Percentiles rank a stretch among this genome's conserved stretches.
Conservation (phyloP, 2,888 invertebrate species). For the Nymphalis urticae region DNA sequence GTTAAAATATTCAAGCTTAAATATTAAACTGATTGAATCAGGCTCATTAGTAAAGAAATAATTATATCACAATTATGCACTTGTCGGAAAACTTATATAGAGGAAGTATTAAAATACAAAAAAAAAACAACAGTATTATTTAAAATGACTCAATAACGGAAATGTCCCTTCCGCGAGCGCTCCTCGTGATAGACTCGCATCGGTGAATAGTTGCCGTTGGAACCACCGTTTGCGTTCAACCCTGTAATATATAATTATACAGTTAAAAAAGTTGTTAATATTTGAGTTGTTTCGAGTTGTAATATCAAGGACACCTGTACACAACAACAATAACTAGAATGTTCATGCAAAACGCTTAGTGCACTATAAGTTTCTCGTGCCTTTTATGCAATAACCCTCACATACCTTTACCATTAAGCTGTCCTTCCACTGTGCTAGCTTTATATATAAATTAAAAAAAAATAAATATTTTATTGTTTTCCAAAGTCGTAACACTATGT, state of each 20-base stretch:
- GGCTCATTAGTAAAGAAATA: slow-evolving; percentile 57
- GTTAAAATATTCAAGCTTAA: slow-evolving; percentile 42
- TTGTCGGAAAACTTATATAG: slow-evolving; percentile 41
- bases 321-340: background rate
- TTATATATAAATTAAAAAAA: slow-evolving; percentile 41
- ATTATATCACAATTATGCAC: slow-evolving; percentile 70
- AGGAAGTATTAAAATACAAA: slow-evolving; percentile 20
- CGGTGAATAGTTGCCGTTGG: slow-evolving; percentile 88
- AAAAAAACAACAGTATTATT: slow-evolving; percentile 26
- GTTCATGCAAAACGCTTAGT: slow-evolving; percentile 17
- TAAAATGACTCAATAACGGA: slow-evolving; percentile 84
- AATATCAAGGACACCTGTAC: background rate
- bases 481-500: background rate
- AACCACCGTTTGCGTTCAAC: slow-evolving; percentile 81
- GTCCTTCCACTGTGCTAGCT: slow-evolving; percentile 79
- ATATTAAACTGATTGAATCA: slow-evolving; percentile 47
- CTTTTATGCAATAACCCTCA: slow-evolving; percentile 17
- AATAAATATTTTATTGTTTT: slow-evolving; percentile 11
- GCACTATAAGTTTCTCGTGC: slow-evolving; percentile 20
- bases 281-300: background rate
- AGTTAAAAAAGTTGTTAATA: background rate
- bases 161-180: slow-evolving; percentile 89
- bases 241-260: slow-evolving; percentile 66
- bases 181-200: slow-evolving; percentile 91
- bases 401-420: slow-evolving; percentile 73